Base-by-base conservation (phyloP, 2,113 vertebrate genomes). In the western clawed frog (Xenopus tropicalis) region DNA sequence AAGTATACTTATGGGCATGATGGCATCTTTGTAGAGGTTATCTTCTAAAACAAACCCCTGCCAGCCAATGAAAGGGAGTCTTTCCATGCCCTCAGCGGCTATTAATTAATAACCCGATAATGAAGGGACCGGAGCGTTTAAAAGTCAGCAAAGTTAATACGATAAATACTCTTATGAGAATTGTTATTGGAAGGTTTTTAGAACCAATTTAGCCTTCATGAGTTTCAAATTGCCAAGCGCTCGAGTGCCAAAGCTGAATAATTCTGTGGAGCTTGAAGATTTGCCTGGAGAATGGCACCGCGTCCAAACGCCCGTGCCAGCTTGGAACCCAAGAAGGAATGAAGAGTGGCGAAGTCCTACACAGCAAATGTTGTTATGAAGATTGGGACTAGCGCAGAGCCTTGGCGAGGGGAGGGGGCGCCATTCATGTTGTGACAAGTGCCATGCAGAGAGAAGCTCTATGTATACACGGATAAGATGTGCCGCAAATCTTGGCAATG, bases 351-450 rank as follows among this genome's bases (percentile, higher is more conserved):
- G 25, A 52, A 76, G 66, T 76, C 73, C 73, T 76, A 76, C 73
- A 76, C 73, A 76, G 73, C 73, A 76, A 76, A 76, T 76, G 73
- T 76, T 76, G 73, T 76, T 76, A 69, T 76, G 73, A 69, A 76
- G 73, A 76, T 69, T 63, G 66, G n/a, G 73, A 43, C 46, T 23
- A 54, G 23, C 17, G 46, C 72, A 22, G 58, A 69, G 58, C 57
- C 66, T 29, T 52, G 24, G n/a, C 20, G 46, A 68, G 51, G 66
- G 44, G 66, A 61, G 58, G 66, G 66, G 4, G 20, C 11, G 46
- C 67, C 56, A 76, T 69, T 76, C 66, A 69, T 76, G 73, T 76
- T 76, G 66, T 76, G 73, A 76, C 73, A 76, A 76, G 69, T 54
- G 66, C 73, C 73, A 57, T 76, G 73, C 48, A 69, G 11, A 69